These are phyloP conservation scores for Caracal caracal DNA, from an alignment of 2,113 vertebrate genomes.

Conservation along the genomic window DNA sequence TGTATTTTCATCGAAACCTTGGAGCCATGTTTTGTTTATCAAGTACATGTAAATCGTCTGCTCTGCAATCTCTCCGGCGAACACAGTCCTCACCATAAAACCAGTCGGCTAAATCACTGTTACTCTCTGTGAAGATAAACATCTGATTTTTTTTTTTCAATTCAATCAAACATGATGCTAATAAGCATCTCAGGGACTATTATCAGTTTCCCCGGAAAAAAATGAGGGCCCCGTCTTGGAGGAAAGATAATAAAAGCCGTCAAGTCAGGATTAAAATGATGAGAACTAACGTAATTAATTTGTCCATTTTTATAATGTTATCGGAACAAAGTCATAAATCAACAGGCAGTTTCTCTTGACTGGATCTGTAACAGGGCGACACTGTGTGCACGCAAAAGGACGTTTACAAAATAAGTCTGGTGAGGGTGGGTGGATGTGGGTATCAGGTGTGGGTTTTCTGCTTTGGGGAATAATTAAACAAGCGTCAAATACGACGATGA, in stretches of 20 bases:
- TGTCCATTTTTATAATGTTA: slow-evolving; percentile 53
- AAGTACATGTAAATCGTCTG: neutral
- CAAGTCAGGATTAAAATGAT: slow-evolving; percentile 34
- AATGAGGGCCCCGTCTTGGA: neutral
- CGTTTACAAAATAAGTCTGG: neutral
- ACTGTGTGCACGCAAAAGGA: neutral
- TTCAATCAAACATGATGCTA: neutral
- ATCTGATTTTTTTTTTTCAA: neutral
- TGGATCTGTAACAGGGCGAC: neutral
- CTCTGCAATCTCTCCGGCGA: neutral
- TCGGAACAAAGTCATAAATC: slow-evolving; percentile 59
- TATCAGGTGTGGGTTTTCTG: neutral
- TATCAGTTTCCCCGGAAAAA: neutral
- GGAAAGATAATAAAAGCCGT: slow-evolving; percentile 48
- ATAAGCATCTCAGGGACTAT: slow-evolving; percentile 26
- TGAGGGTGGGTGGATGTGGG: neutral
- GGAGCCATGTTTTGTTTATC: neutral
- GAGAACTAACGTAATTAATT: slow-evolving; percentile 41
- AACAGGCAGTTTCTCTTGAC: neutral
- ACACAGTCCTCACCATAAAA: neutral
- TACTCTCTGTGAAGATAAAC: neutral
- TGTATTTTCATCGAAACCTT: neutral
- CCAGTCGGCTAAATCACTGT: neutral
- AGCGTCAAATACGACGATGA: slow-evolving; percentile 22
- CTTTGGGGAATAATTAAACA: slow-evolving; percentile 24